Base-by-base conservation (phyloP, 2,113 vertebrate species). In the Chaetodon trifascialis region DNA sequence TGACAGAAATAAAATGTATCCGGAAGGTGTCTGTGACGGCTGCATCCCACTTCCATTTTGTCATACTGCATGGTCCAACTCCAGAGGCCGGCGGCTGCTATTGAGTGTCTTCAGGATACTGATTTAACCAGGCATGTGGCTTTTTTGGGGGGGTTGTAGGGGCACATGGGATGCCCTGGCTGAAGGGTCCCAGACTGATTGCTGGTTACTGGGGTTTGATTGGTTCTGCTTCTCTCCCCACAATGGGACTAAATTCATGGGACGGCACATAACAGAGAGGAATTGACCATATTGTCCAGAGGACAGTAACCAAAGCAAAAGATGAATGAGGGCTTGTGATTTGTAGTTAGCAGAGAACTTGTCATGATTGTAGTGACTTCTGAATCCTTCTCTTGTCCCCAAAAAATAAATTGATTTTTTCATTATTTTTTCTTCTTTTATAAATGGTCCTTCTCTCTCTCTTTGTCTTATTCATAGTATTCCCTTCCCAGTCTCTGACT, bases 131-230 rank as follows among this genome's bases (percentile, higher is more conserved):
- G 90, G 69, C 74, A 56, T 82, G 82, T 56, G 52, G 52, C 72
- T 84, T 86, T 84, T 58, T 80, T 76, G n/a, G n/a, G n/a, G n/a
- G 16, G 82, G 86, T 78, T 81, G 54, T 79, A 78, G 83, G 67
- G 79, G 84, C 73, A 83, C 85, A 87, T 81, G 81, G 88, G 93
- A 94, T 93, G 86, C 93, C 91, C 91, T 85, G 90, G 84, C 76
- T 91, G 79, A 94, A 94, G 87, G 87, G 91, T 93, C 92, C 93
- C 78, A 36, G 83, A 60, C 94, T 95, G 94, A 95, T 95, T 95
- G 94, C 92, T 69, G 84, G 88, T 90, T 89, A 78, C 88, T 82
- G 84, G 79, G 88, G 75, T 90, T 90, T 95, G 94, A 95, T 95
- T 94, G 92, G 92, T 92, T 91, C 91, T 52, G 79, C 85, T 90